phyloP scores from a whole-genome alignment of 2,888 invertebrate genomes.

The Anagyrus pseudococci region DNA sequence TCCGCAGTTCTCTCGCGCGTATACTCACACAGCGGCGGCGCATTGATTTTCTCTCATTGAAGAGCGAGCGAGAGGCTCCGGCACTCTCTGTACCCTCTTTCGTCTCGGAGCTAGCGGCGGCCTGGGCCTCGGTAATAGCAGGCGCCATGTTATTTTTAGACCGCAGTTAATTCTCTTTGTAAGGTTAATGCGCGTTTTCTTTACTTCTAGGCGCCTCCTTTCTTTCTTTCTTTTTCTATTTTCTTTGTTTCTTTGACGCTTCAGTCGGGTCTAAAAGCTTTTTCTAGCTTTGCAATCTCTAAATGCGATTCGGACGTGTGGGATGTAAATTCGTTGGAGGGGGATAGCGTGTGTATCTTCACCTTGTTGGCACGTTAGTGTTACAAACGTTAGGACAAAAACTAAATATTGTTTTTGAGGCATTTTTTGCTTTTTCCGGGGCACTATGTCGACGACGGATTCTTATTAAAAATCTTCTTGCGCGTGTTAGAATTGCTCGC shows the following conservation, averaged over 20 bases:
- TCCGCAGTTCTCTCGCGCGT: too few relatives aligned
- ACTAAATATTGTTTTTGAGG: too few relatives aligned
- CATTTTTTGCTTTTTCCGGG: too few relatives aligned
- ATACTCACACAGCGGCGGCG: neutral
- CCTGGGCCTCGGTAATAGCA: slow-evolving; percentile 38
- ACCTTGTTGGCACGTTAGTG: too few relatives aligned
- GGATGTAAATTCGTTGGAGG: too few relatives aligned
- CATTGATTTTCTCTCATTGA: slow-evolving; percentile 47
- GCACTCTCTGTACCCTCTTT: neutral
- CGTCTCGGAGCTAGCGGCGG: slow-evolving; percentile 1
- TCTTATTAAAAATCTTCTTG: too few relatives aligned
- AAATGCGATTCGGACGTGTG: too few relatives aligned
- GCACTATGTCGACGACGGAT: too few relatives aligned
- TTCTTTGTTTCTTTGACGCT: neutral
- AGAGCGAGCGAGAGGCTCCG: slow-evolving; percentile 1
- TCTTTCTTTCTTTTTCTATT: neutral
- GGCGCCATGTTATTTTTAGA: slow-evolving; percentile 46
- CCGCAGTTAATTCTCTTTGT: slow-evolving; percentile 35
- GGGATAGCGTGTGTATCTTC: too few relatives aligned
- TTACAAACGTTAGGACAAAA: too few relatives aligned
- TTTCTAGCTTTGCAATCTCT: too few relatives aligned
- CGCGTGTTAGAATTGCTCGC: neutral
- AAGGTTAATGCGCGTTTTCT: slow-evolving; percentile 37
- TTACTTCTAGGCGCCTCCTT: slow-evolving; percentile 8
- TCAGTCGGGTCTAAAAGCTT: too few relatives aligned